Evolutionary conservation across 2,113 vertebrate species (phyloP).

Genomic region (Sialia sialis): DNA sequence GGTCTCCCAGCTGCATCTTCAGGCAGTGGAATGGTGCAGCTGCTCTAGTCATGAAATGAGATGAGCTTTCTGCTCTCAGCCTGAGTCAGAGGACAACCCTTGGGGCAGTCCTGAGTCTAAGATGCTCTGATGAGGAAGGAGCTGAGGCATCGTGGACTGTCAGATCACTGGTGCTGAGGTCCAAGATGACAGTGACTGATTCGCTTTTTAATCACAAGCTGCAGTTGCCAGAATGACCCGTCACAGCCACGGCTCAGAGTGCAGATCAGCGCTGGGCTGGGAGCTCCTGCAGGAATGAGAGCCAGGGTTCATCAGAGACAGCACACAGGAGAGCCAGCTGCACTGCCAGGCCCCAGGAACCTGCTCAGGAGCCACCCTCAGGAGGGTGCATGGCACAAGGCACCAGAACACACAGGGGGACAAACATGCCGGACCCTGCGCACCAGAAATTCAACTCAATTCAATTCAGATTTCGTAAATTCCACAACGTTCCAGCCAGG

Average conservation of each 20-base stretch:
- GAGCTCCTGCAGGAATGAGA: neutral
- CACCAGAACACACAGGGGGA: neutral
- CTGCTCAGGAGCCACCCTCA: neutral
- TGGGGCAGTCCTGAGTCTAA: slow-evolving; percentile 19
- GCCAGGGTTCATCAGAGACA: neutral
- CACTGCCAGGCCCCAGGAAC: neutral
- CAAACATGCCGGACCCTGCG: accelerated
- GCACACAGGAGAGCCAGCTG: neutral
- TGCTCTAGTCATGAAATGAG: neutral
- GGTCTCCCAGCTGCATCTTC: neutral
- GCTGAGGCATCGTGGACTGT: neutral
- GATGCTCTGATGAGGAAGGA: slow-evolving; percentile 27
- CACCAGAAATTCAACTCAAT: too few species aligned
- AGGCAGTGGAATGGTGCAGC: neutral
- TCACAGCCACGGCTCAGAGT: neutral
- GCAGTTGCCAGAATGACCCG: slow-evolving; percentile 17
- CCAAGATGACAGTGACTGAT: slow-evolving; percentile 44
- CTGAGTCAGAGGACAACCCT: slow-evolving; percentile 46
- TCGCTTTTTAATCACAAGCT: slow-evolving; percentile 25
- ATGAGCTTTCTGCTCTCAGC: neutral
- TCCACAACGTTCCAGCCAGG: neutral
- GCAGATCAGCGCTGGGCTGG: neutral
- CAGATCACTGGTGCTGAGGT: neutral
- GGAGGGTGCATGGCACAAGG: accelerated
- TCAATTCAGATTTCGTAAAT: accelerated